Evolutionary conservation across 2,888 invertebrate genomes (phyloP), one percentile per base, ranked within the genome.

Genomic region (Coleophora deauratella): DNA sequence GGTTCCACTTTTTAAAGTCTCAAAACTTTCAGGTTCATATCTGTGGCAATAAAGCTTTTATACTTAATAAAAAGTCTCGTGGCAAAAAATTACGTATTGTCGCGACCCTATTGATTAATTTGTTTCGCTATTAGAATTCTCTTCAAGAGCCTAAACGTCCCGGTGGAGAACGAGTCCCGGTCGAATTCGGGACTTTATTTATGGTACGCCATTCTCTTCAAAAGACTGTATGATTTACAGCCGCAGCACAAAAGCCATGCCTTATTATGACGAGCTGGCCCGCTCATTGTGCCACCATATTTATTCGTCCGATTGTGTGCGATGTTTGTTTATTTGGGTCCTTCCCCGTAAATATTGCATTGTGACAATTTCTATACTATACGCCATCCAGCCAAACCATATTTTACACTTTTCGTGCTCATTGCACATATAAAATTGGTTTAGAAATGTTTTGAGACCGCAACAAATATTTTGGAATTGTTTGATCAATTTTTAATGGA

Each of bases 141-240:
- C 73, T 72, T 71, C 68, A 70, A 63, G 63, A 59, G 56, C 66
- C 67, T 66, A 71, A 75, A 56, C 63, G 70, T 72, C 71, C 69
- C 69, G 51, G 56, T 68, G 68, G 66, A 72, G 66, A 70, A 61
- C 62, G 6, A 21, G 67, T 65, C 64, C 61, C 66, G 70, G 66
- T 69, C 66, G 72, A 73, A 76, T 80, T 79, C 52, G 68, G 70
- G 63, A 50, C 70, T 70, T 81, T 75, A 84, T 85, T 85, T 85
- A 84, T 81, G 78, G 72, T 68, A 56, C 72, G 73, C 78, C 75
- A 81, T 84, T 84, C 78, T 71, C 66, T 74, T 76, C 73, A 78
- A 80, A 80, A 72, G 75, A 77, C 74, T 75, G 67, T 74, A 81
- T 84, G 81, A 85, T 85, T 84, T 85, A 84, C 81, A 74, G 63